phyloP scores from a whole-genome alignment of 2,113 vertebrate species.

The Colistium nudipinnis region DNA sequence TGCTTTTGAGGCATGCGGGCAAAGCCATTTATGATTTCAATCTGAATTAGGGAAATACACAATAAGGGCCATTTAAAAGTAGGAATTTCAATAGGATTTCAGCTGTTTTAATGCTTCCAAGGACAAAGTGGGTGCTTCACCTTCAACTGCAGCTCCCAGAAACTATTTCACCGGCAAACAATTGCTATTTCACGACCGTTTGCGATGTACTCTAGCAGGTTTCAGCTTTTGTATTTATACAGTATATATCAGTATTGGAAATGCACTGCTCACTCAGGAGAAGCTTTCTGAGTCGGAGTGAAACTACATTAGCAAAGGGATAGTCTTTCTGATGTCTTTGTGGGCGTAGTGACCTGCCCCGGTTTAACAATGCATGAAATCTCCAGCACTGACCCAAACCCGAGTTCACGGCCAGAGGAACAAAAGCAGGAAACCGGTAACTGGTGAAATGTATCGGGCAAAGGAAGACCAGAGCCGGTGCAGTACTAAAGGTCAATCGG shows the following conservation, averaged over 20 bases:
- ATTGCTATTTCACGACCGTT: neutral
- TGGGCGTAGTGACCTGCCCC: constrained; percentile 23
- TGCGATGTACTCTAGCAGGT: too few relatives aligned
- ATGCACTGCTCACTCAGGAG: too few relatives aligned
- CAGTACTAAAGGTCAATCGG: constrained; percentile 31
- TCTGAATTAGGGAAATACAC: neutral
- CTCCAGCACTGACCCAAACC: constrained; percentile 37
- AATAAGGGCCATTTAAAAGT: neutral
- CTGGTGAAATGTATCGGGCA: constrained; percentile 37
- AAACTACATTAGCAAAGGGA: neutral
- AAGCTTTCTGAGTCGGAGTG: neutral
- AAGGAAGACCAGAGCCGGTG: constrained; percentile 32
- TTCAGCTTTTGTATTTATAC: too few relatives aligned
- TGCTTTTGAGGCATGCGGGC: neutral
- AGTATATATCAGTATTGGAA: too few relatives aligned
- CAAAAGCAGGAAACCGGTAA: constrained; percentile 67
- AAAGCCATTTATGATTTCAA: neutral
- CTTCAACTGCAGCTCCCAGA: neutral
- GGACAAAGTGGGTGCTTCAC: neutral
- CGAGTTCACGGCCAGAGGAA: constrained; percentile 49
- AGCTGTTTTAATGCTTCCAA: neutral
- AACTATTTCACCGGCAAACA: neutral
- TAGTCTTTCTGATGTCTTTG: neutral
- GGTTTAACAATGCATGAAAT: constrained; percentile 40
- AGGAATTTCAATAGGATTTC: neutral